Evolutionary conservation across 92 coral and sea anemone genomes (phyloP).

Genomic region (Porites cylindrica): DNA sequence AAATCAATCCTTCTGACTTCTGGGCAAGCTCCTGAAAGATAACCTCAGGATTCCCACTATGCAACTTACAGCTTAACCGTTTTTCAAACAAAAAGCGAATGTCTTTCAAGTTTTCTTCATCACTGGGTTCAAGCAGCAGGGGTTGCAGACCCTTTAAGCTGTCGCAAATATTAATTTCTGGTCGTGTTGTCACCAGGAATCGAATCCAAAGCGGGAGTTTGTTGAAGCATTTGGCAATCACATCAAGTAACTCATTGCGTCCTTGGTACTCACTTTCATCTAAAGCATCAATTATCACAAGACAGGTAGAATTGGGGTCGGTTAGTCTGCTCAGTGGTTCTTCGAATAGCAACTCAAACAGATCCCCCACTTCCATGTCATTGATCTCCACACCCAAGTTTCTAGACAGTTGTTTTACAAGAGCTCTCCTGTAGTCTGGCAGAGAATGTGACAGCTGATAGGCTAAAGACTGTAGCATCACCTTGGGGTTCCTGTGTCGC

Average conservation of each 20-base stretch:
- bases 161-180: conserved; percentile 30
- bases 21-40: conserved; percentile 8
- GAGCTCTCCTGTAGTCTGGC: conserved; percentile 44
- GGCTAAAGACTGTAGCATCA: conserved; percentile 65
- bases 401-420: conserved; percentile 46
- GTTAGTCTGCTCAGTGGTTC: conserved; percentile 35
- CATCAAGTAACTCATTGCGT: no score
- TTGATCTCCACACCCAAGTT: conserved; percentile 30
- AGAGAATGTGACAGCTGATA: conserved; percentile 46
- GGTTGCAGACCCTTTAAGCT: conserved; percentile 37
- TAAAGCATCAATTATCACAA: no score
- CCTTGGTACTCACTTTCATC: no score
- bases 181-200: conserved; percentile 22
- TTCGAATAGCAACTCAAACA: conserved; percentile 52
- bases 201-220: conserved; percentile 51
- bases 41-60: neutral
- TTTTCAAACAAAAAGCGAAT: conserved; percentile 20
- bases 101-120: conserved; percentile 55
- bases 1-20: conserved; percentile 39
- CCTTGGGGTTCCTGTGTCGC: conserved; percentile 52
- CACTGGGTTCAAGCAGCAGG: conserved; percentile 26
- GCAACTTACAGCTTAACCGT: conserved; percentile 15
- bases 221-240: neutral
- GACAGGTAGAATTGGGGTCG: no score
- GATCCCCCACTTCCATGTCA: conserved; percentile 34